Percentiles rank a stretch among this genome's conserved stretches.
phyloP scores from a whole-genome alignment of 2,888 invertebrate genomes.

The Coremacera marginata region DNA sequence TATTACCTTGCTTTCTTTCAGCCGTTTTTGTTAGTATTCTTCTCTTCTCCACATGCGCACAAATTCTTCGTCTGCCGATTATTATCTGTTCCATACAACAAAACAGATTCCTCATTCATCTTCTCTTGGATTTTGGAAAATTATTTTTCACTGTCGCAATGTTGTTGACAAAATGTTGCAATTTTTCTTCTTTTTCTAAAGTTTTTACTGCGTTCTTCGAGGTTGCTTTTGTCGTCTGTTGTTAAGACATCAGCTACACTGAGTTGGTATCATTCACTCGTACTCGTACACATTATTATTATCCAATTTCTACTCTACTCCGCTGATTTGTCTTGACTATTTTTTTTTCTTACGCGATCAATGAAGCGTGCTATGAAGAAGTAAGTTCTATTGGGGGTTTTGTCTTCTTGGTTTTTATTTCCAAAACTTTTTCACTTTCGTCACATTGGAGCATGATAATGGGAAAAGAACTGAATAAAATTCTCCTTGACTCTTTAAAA shows the following conservation, averaged over 20 bases:
- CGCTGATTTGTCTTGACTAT: background rate
- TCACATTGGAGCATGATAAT: too few relatives aligned
- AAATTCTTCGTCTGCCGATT: too few relatives aligned
- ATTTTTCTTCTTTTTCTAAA: background rate
- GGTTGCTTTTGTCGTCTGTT: background rate
- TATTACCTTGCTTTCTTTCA: background rate
- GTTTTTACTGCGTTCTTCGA: background rate
- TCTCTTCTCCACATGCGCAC: background rate
- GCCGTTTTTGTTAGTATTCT: background rate
- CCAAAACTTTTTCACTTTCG: too few relatives aligned
- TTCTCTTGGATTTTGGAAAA: background rate
- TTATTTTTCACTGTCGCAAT: conserved; percentile 1
- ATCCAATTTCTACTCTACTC: background rate
- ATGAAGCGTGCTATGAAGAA: too few relatives aligned
- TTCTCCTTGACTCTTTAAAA: too few relatives aligned
- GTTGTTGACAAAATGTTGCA: conserved; percentile 38
- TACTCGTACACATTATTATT: background rate
- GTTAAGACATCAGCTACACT: background rate
- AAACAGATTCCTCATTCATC: background rate
- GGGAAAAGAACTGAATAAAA: too few relatives aligned
- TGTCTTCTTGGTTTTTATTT: too few relatives aligned
- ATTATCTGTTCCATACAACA: too few relatives aligned
- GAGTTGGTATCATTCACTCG: background rate
- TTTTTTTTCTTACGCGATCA: too few relatives aligned
- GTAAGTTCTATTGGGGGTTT: too few relatives aligned